These are phyloP conservation scores for Neodiprion fabricii DNA, from an alignment of 1,140 invertebrate species.

Conservation along the genomic window DNA sequence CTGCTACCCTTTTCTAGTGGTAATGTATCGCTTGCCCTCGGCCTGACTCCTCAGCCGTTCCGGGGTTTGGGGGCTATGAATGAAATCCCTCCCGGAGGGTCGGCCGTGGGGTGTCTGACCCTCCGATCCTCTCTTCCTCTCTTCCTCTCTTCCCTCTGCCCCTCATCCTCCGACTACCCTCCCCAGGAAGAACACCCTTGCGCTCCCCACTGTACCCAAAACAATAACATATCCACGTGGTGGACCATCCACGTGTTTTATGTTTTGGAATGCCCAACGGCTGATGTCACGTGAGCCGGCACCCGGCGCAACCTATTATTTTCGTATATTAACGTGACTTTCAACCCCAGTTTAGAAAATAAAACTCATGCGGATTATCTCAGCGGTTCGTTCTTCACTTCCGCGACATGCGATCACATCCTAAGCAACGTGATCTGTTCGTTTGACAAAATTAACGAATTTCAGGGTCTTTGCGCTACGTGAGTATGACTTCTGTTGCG, in stretches of 20 bases:
- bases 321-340: no score
- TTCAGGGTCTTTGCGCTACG: not conserved
- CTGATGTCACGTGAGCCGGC: slow-evolving; percentile 13
- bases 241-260: slow-evolving; percentile 30
- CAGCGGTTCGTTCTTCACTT: no score
- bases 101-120: slow-evolving; percentile 50
- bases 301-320: slow-evolving; percentile 20
- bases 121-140: slow-evolving; percentile 45
- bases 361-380: no score
- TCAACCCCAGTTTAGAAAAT: no score
- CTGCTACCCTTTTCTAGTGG: slow-evolving; percentile 50
- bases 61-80: slow-evolving; percentile 53
- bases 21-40: slow-evolving; percentile 52
- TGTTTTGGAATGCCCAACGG: not conserved
- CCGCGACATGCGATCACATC: not conserved
- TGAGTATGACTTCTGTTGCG: no score
- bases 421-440: not conserved
- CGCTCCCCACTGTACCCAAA: slow-evolving; percentile 38
- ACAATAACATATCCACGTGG: slow-evolving; percentile 58
- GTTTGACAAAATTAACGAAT: not conserved
- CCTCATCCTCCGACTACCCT: slow-evolving; percentile 28
- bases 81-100: slow-evolving; percentile 60
- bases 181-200: slow-evolving; percentile 35
- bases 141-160: slow-evolving; percentile 45
- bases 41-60: slow-evolving; percentile 23